These are phyloP conservation scores for Trogon surrucura DNA, from an alignment of 2,113 vertebrate genomes.

Conservation along the genomic window DNA sequence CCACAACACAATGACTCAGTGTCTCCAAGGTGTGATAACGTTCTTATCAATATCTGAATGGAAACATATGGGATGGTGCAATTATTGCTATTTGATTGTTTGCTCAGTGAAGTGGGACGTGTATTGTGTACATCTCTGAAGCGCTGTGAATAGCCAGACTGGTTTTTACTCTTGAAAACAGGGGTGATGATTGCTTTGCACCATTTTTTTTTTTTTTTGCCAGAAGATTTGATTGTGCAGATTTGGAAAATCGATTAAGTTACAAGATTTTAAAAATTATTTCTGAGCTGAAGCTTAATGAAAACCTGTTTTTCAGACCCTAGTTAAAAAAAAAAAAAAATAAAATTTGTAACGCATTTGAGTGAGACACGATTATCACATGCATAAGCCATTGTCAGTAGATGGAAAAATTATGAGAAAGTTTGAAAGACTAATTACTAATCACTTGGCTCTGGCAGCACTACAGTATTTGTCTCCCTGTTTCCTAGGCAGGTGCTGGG, in stretches of 20 bases:
- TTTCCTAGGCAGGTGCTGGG: slow-evolving; percentile 5
- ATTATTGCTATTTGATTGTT: neutral
- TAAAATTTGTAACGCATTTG: neutral
- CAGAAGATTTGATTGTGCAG: slow-evolving; percentile 1
- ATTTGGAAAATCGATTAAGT: slow-evolving; percentile 44
- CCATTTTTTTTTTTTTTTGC: neutral
- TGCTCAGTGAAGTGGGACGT: neutral
- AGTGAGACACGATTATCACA: slow-evolving; percentile 39
- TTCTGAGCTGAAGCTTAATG: slow-evolving; percentile 55
- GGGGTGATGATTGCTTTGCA: neutral
- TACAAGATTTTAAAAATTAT: slow-evolving; percentile 27
- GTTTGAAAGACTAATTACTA: slow-evolving; percentile 61
- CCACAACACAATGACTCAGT: slow-evolving; percentile 33
- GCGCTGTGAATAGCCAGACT: neutral
- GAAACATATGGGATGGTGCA: slow-evolving; percentile 13
- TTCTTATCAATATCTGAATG: slow-evolving; percentile 55
- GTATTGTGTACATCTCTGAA: neutral
- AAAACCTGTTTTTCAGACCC: slow-evolving; percentile 44
- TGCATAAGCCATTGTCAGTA: slow-evolving; percentile 47
- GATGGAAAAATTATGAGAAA: slow-evolving; percentile 41
- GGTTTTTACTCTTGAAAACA: neutral
- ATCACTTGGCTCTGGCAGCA: slow-evolving; percentile 44
- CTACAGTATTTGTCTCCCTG: neutral
- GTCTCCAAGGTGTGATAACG: slow-evolving; percentile 36
- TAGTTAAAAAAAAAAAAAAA: neutral